These are phyloP conservation scores for Pantelozetes paolii DNA, from an alignment of 2,888 invertebrate genomes.

Conservation along the genomic window DNA sequence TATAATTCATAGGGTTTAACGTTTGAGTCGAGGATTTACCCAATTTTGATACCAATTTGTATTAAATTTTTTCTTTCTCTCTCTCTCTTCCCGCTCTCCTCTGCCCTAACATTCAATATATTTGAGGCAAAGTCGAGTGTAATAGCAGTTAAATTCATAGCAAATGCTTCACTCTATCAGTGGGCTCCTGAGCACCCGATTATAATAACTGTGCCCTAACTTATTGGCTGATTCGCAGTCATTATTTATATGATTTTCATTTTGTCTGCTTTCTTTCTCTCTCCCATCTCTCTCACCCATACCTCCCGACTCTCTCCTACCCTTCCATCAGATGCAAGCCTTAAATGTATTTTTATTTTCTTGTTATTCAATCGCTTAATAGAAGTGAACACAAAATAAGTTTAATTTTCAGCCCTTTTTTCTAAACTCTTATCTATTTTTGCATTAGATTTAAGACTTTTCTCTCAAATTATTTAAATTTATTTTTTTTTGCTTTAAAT, in stretches of 20 bases:
- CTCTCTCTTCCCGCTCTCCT: no score
- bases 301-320: not conserved
- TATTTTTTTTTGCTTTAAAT: no score
- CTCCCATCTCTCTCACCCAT: not conserved
- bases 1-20: slow-evolving; percentile 25
- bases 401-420: no score
- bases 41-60: slow-evolving; percentile 29
- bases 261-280: not conserved
- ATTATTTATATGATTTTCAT: slow-evolving; percentile 25
- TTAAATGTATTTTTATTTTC: no score
- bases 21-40: slow-evolving; percentile 16
- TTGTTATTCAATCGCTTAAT: no score
- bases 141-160: not conserved
- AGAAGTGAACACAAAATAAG: no score
- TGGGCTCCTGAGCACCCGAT: not conserved
- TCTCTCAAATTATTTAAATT: no score
- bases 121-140: not conserved
- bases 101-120: not conserved
- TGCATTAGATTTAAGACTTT: no score
- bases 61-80: slow-evolving; percentile 4
- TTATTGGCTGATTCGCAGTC: slow-evolving; percentile 20
- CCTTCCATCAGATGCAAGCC: no score
- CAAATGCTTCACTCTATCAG: not conserved
- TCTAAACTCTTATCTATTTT: no score
- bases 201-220: not conserved